Conservation (phyloP, 2,113 vertebrate species). For the Antechinus stuartii region DNA sequence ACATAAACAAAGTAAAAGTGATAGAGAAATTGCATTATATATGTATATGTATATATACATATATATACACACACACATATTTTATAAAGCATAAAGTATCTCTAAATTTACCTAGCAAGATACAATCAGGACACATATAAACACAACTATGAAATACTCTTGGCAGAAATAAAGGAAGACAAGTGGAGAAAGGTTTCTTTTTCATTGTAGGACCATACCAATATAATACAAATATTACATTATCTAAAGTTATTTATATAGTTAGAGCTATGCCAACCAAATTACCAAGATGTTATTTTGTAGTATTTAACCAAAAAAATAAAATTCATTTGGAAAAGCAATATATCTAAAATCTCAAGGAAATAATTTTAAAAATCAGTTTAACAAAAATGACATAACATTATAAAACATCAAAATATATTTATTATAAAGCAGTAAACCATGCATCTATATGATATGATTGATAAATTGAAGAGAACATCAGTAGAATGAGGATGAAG, state of each 20-base stretch:
- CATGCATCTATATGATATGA: background rate
- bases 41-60: background rate
- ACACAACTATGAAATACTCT: background rate
- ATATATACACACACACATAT: background rate
- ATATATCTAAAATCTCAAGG: background rate
- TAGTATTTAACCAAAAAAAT: background rate
- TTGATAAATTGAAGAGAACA: background rate
- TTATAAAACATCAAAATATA: background rate
- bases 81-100: background rate
- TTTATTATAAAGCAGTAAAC: background rate
- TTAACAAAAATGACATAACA: background rate
- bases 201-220: background rate
- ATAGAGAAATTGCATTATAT: background rate
- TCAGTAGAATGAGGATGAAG: background rate
- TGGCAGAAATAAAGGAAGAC: background rate
- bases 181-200: background rate
- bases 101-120: background rate
- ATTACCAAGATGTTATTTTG: background rate
- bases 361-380: background rate
- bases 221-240: background rate
- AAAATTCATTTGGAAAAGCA: background rate
- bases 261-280: background rate
- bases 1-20: background rate
- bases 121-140: background rate
- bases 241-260: background rate